Percentiles rank a stretch among this genome's conserved stretches.
Conservation (phyloP, 1,140 invertebrate genomes). For the Ceratina calcarata region DNA sequence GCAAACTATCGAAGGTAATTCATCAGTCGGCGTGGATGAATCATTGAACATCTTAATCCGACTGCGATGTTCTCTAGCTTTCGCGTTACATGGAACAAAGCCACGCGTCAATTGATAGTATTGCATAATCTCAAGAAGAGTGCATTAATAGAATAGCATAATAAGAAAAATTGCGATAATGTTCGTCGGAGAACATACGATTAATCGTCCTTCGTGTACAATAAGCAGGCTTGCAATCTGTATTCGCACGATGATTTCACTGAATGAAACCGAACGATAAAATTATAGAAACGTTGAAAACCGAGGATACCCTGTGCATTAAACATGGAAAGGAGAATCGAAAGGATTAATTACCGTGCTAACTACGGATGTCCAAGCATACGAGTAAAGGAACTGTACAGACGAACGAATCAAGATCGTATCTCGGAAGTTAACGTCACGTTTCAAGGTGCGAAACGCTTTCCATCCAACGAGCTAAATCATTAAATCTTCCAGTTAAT, state of each 20-base stretch:
- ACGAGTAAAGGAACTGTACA: background rate
- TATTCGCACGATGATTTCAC: background rate
- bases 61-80: background rate
- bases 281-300: too few species aligned
- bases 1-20: background rate
- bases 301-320: background rate
- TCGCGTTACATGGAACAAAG: slow-evolving; percentile 6
- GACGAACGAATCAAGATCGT: slow-evolving; percentile 6
- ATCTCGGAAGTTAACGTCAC: slow-evolving; percentile 28
- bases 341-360: slow-evolving; percentile 18
- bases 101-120: background rate
- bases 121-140: background rate
- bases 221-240: background rate
- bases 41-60: slow-evolving; percentile 26
- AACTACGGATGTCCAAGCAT: slow-evolving; percentile 5
- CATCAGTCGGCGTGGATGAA: slow-evolving; percentile 6
- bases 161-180: background rate
- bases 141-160: background rate
- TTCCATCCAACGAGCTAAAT: slow-evolving; percentile 9
- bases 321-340: background rate
- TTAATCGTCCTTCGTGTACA: background rate
- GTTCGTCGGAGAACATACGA: background rate
- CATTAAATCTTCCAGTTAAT: slow-evolving; percentile 16
- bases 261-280: background rate
- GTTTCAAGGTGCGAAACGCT: background rate